These are phyloP conservation scores for Corythaixoides concolor DNA, from an alignment of 2,113 vertebrate species.

Conservation along the genomic window DNA sequence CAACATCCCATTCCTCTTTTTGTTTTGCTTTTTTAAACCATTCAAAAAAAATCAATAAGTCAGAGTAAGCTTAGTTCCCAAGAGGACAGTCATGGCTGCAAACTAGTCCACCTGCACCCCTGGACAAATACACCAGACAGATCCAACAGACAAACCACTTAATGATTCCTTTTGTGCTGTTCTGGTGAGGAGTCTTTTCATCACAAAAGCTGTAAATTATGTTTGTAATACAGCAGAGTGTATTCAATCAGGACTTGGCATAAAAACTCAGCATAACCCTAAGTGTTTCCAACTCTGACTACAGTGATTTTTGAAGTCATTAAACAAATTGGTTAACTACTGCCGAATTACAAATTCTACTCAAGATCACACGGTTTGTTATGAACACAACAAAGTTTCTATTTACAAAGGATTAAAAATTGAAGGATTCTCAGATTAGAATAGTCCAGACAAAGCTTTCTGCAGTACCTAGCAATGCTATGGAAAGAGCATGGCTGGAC, in stretches of 20 bases:
- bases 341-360: neutral
- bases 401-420: neutral
- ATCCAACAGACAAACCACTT: neutral
- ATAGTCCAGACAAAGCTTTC: neutral
- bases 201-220: neutral
- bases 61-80: neutral
- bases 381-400: neutral
- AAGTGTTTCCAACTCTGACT: neutral
- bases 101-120: constrained; percentile 12
- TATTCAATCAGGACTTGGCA: neutral
- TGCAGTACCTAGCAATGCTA: neutral
- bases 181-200: neutral
- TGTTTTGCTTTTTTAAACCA: neutral
- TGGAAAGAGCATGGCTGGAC: neutral
- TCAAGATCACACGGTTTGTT: neutral
- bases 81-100: neutral
- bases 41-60: neutral
- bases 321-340: neutral
- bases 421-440: neutral
- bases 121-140: neutral
- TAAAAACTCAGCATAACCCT: neutral
- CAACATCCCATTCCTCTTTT: neutral
- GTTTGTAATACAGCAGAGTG: neutral
- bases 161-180: neutral
- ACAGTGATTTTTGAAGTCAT: neutral